Evolutionary conservation across 92 coral and sea anemone genomes (phyloP).

Genomic region (Zoanthus sansibaricus): DNA sequence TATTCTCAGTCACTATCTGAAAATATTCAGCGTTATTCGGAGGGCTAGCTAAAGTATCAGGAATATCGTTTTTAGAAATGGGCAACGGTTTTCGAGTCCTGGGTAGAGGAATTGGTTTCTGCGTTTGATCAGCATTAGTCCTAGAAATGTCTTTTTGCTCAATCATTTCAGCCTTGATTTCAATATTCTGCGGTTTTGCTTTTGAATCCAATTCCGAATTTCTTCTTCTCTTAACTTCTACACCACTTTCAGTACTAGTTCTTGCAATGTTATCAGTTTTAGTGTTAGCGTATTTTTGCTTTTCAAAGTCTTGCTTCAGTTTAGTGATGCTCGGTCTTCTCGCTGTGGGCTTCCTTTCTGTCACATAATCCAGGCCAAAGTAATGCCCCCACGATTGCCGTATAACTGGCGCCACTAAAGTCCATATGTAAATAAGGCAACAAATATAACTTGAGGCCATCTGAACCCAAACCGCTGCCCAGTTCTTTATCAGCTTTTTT

Average conservation of each 20-base stretch:
- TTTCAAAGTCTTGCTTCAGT: slow-evolving; percentile 68
- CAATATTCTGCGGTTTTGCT: slow-evolving; percentile 29
- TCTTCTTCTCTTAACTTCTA: slow-evolving; percentile 16
- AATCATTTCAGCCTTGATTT: background rate
- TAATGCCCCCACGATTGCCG: slow-evolving; percentile 93
- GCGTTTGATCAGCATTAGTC: background rate
- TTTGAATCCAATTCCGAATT: slow-evolving; percentile 17
- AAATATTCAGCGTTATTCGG: background rate
- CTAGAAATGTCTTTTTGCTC: background rate
- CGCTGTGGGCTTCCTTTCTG: slow-evolving; percentile 72
- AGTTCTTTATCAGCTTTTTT: slow-evolving; percentile 94
- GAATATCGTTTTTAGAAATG: background rate
- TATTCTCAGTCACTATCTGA: slow-evolving; percentile 23
- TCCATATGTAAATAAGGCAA: slow-evolving; percentile 94
- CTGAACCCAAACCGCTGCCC: slow-evolving; percentile 99
- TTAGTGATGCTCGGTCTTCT: slow-evolving; percentile 80
- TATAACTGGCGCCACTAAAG: slow-evolving; percentile 90
- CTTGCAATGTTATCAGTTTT: slow-evolving; percentile 12
- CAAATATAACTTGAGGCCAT: slow-evolving; percentile 96
- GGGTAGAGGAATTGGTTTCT: slow-evolving; percentile 21
- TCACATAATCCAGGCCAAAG: slow-evolving; percentile 84
- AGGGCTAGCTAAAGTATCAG: background rate
- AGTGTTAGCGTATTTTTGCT: slow-evolving; percentile 25
- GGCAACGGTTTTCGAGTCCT: slow-evolving; percentile 41
- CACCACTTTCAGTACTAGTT: background rate